These are phyloP conservation scores for Haliclona indistincta DNA, from an alignment of 37 sponge, comb jelly and placozoan genomes.

Conservation along the genomic window DNA sequence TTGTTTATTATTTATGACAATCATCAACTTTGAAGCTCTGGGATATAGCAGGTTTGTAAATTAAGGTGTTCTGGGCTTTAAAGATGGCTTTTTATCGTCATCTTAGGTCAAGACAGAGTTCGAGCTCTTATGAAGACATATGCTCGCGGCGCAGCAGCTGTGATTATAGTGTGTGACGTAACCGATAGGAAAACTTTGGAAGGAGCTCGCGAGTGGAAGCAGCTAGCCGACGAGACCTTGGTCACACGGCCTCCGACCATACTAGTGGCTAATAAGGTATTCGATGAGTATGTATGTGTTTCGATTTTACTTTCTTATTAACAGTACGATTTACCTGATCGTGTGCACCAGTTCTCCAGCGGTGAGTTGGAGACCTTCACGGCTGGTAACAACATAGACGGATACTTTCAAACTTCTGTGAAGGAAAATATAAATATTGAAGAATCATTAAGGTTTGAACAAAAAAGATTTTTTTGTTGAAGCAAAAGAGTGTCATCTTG, in stretches of 20 bases:
- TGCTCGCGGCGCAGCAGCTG: not conserved
- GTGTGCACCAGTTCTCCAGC: not conserved
- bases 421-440: slow-evolving; percentile 1
- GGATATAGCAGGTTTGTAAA: slow-evolving; percentile 7
- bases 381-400: not conserved
- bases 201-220: not conserved
- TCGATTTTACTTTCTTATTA: too few species aligned
- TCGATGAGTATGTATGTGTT: too few species aligned
- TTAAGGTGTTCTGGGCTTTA: not conserved
- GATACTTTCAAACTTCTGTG: slow-evolving; percentile 2
- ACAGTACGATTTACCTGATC: slow-evolving; percentile 4
- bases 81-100: not conserved
- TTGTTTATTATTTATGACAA: too few species aligned
- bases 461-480: too few species aligned
- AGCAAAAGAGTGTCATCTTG: too few species aligned
- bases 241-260: not conserved
- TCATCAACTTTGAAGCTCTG: not conserved
- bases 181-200: not conserved
- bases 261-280: slow-evolving; percentile 6
- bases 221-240: not conserved
- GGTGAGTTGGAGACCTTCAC: not conserved
- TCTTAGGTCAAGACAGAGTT: slow-evolving; percentile 1
- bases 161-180: slow-evolving; percentile 7
- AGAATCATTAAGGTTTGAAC: not conserved
- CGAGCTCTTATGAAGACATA: not conserved